Evolutionary conservation across 2,888 invertebrate species (phyloP).

Genomic region (Parnassius orleans): DNA sequence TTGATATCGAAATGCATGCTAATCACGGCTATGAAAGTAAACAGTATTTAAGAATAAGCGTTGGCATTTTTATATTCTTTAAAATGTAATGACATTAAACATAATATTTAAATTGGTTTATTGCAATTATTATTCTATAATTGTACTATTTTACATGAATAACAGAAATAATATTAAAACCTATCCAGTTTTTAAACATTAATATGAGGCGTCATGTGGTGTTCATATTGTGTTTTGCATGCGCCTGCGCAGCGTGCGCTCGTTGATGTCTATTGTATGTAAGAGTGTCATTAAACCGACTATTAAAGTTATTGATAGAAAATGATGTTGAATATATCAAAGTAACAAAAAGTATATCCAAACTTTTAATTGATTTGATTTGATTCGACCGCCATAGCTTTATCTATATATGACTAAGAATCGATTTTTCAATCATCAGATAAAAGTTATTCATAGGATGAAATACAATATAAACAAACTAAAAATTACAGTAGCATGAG

Average conservation of each 20-base stretch:
- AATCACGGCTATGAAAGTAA: too few species aligned
- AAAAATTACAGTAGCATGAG: too few species aligned
- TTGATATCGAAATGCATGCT: too few species aligned
- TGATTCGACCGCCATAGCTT: too few species aligned
- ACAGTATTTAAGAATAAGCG: too few species aligned
- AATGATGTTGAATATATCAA: not conserved
- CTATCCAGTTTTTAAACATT: conserved; percentile 17
- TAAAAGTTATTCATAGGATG: too few species aligned
- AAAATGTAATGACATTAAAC: too few species aligned
- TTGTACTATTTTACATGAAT: conserved; percentile 36
- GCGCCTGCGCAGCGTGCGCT: conserved; percentile 31
- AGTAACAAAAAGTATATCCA: not conserved
- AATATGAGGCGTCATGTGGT: conserved; percentile 17
- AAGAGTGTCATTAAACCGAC: conserved; percentile 16
- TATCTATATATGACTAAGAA: too few species aligned
- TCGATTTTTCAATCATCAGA: too few species aligned
- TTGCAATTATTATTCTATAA: not conserved
- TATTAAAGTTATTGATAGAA: conserved; percentile 5
- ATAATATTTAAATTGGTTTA: not conserved
- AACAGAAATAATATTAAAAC: conserved; percentile 14
- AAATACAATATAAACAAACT: too few species aligned
- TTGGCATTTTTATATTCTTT: too few species aligned
- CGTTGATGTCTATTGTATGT: conserved; percentile 36
- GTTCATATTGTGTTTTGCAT: conserved; percentile 2
- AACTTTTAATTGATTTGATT: not conserved